Percentiles rank a stretch among this genome's conserved stretches.
phyloP scores from a whole-genome alignment of 1,140 invertebrate species.

The Cotesia vestalis region DNA sequence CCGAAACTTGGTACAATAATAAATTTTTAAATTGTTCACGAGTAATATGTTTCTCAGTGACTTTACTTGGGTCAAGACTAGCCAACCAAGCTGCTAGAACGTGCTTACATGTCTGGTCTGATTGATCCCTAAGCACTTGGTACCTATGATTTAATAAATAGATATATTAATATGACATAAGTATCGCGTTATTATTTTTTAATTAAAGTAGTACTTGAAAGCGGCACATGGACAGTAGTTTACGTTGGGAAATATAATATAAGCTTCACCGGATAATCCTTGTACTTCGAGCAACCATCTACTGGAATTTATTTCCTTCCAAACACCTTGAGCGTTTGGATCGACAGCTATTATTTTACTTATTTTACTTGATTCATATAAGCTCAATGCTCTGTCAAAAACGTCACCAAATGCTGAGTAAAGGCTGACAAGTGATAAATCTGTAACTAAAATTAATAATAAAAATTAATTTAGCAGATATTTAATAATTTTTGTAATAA shows the following conservation, averaged over 20 bases:
- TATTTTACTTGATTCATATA: conserved; percentile 68
- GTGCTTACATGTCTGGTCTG: conserved; percentile 72
- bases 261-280: conserved; percentile 67
- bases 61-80: not conserved
- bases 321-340: conserved; percentile 52
- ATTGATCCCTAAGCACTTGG: conserved; percentile 67
- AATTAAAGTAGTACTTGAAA: conserved; percentile 55
- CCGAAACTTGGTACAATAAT: conserved; percentile 56
- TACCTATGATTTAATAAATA: conserved; percentile 54
- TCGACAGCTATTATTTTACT: conserved; percentile 54
- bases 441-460: conserved; percentile 52
- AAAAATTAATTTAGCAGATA: not conserved
- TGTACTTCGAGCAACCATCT: conserved; percentile 68
- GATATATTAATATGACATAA: too few relatives aligned
- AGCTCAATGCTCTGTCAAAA: conserved; percentile 69
- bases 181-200: too few relatives aligned
- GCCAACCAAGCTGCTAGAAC: conserved; percentile 71
- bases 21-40: conserved; percentile 61
- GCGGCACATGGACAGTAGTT: conserved; percentile 73
- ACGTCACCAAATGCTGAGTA: conserved; percentile 68
- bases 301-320: conserved; percentile 44
- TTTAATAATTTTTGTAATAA: too few relatives aligned
- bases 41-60: conserved; percentile 63
- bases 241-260: conserved; percentile 69
- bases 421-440: conserved; percentile 61